phyloP scores from a whole-genome alignment of 2,797 vertebrate genomes.

The Petrocephalus schoutedeni region DNA sequence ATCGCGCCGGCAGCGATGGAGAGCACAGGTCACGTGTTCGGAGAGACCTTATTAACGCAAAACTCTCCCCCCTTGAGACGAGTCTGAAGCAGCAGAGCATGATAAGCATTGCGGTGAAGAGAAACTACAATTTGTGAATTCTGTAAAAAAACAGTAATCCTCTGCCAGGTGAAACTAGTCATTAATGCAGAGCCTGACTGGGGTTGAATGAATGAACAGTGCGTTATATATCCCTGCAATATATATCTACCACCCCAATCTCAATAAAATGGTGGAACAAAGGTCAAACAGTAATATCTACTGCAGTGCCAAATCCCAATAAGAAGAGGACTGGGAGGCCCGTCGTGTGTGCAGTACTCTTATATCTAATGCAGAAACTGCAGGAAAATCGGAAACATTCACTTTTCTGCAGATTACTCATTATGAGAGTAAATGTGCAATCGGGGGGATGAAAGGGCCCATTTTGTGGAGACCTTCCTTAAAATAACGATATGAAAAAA shows the following conservation, averaged over 20 bases:
- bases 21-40: neutral
- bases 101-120: neutral
- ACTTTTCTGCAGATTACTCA: neutral
- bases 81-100: neutral
- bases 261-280: neutral
- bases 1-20: neutral
- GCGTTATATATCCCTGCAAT: neutral
- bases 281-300: neutral
- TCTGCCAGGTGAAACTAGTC: neutral
- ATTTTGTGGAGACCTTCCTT: neutral
- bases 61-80: neutral
- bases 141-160: neutral
- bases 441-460: neutral
- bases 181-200: neutral
- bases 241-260: neutral
- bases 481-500: neutral
- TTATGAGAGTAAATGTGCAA: neutral
- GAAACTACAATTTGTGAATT: neutral
- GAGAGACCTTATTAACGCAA: conserved; percentile 3
- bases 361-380: neutral
- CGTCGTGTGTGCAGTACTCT: neutral
- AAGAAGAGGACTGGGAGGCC: neutral
- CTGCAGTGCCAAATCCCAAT: neutral
- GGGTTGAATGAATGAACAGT: neutral
- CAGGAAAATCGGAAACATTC: neutral